Evolutionary conservation across 2,113 vertebrate genomes (phyloP).

Genomic region (Notiomystis cincta): DNA sequence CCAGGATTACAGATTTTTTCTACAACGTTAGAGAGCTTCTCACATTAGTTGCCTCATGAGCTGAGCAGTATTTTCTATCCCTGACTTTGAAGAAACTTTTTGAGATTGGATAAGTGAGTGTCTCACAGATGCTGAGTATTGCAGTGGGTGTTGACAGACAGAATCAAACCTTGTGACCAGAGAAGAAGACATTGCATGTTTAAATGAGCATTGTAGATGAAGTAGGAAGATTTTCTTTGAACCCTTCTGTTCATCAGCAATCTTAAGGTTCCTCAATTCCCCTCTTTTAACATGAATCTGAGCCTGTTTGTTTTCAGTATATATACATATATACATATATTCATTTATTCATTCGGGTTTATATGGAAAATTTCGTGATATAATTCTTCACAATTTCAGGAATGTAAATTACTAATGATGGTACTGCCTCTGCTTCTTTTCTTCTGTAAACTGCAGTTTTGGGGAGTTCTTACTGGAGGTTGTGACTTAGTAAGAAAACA

Average conservation of each 20-base stretch:
- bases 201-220: not conserved
- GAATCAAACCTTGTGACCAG: not conserved
- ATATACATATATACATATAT: not conserved
- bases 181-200: fast-evolving
- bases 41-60: not conserved
- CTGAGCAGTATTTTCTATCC: not conserved
- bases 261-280: not conserved
- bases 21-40: not conserved
- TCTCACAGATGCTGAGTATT: not conserved
- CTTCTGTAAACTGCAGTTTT: not conserved
- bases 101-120: not conserved
- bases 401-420: not conserved
- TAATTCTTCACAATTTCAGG: not conserved
- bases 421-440: not conserved
- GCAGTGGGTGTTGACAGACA: not conserved
- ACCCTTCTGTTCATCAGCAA: not conserved
- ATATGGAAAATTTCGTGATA: not conserved
- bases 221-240: not conserved
- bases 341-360: not conserved
- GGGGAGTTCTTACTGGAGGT: not conserved
- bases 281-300: not conserved
- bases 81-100: not conserved
- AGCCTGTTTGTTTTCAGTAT: not conserved
- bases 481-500: not conserved
- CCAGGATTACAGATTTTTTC: not conserved